phyloP scores from a whole-genome alignment of 2,888 invertebrate genomes.

The Oscheius sp. region DNA sequence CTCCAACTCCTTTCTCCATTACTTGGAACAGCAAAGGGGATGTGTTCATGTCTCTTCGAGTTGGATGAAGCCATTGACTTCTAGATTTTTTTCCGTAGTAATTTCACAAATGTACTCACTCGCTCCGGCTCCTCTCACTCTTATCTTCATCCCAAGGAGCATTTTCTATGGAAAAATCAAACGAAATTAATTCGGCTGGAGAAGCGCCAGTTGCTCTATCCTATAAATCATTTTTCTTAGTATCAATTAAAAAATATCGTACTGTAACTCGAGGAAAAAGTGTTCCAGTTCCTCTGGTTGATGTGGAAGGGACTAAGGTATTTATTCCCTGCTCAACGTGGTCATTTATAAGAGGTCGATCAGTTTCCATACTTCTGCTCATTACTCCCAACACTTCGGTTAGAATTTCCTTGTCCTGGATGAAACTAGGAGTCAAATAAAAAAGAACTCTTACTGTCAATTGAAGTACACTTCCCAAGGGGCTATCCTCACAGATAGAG shows the following conservation, averaged over 20 bases:
- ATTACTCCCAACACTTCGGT: conserved; percentile 35
- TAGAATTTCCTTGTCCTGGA: conserved; percentile 36
- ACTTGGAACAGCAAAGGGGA: not conserved
- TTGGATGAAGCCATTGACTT: not conserved
- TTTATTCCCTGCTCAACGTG: conserved; percentile 25
- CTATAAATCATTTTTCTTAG: not conserved
- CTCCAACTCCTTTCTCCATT: not conserved
- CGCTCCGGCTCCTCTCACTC: conserved; percentile 1
- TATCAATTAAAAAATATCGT: not conserved
- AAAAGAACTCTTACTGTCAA: not conserved
- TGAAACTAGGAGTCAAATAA: not conserved
- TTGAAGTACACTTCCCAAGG: not conserved
- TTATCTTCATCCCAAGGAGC: conserved; percentile 4
- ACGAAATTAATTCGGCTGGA: not conserved
- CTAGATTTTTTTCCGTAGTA: too few species aligned
- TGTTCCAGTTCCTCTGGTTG: conserved; percentile 21
- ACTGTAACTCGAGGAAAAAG: not conserved
- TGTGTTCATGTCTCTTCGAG: conserved; percentile 14
- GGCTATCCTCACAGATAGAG: conserved; percentile 21
- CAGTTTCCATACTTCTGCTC: conserved; percentile 41
- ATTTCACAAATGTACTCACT: not conserved
- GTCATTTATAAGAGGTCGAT: conserved; percentile 9
- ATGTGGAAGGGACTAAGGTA: conserved; percentile 10
- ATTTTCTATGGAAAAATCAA: conserved; percentile 17
- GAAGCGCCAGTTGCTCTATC: conserved; percentile 12